Conservation (phyloP, 2,888 invertebrate genomes). For the Rugalucina vietnamica region DNA sequence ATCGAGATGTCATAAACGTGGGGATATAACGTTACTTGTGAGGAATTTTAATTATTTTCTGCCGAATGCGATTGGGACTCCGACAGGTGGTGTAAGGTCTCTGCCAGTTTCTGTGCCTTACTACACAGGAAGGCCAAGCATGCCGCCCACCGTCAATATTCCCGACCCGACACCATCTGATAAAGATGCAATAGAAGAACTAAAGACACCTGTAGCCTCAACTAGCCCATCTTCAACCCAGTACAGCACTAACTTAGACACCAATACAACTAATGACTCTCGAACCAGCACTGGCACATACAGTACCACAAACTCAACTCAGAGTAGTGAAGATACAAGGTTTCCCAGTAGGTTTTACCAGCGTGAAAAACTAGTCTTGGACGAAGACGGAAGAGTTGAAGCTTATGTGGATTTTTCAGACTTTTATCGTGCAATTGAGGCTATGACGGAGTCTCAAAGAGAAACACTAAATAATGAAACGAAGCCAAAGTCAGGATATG, state of each 20-base stretch:
- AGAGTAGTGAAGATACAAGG: conserved; percentile 77
- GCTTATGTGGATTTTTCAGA: conserved; percentile 94
- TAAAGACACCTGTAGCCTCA: conserved; percentile 56
- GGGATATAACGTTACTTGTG: conserved; percentile 93
- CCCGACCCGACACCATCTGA: conserved; percentile 51
- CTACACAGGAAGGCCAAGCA: conserved; percentile 52
- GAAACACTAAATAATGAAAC: conserved; percentile 76
- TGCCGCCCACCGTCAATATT: conserved; percentile 58
- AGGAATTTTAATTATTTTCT: conserved; percentile 93
- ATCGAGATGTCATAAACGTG: conserved; percentile 86
- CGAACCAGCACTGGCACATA: conserved; percentile 67
- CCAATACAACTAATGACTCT: conserved; percentile 49
- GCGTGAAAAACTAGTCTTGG: conserved; percentile 84
- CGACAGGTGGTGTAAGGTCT: conserved; percentile 71
- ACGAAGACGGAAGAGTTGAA: conserved; percentile 89
- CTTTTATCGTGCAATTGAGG: conserved; percentile 84
- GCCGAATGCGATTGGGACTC: conserved; percentile 86
- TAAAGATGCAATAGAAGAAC: conserved; percentile 37
- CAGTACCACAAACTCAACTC: conserved; percentile 79
- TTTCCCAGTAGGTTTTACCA: conserved; percentile 70
- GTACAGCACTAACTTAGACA: conserved; percentile 44
- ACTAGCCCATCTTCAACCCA: conserved; percentile 53
- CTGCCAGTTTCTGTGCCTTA: conserved; percentile 68
- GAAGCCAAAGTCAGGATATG: conserved; percentile 79
- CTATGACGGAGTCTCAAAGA: conserved; percentile 78